phyloP scores from a whole-genome alignment of 1,140 invertebrate species.

The Platyura marginata region DNA sequence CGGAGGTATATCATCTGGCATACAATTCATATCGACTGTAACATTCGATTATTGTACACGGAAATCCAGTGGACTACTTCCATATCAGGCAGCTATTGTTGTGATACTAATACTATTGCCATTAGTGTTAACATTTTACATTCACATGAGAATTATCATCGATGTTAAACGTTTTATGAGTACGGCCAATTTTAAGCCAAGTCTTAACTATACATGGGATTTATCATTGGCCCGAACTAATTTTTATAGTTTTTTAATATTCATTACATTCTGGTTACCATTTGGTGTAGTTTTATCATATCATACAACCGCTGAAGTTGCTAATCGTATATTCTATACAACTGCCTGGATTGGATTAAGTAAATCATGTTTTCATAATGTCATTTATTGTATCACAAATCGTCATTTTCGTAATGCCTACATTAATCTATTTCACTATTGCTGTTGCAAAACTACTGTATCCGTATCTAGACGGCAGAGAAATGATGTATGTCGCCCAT shows the following conservation, averaged over 20 bases:
- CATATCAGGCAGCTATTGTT: constrained; percentile 31
- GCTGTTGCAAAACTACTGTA: constrained; percentile 63
- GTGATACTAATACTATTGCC: constrained; percentile 35
- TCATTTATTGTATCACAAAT: constrained; percentile 45
- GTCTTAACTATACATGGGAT: constrained; percentile 40
- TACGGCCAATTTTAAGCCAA: constrained; percentile 37
- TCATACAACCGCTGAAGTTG: constrained; percentile 23
- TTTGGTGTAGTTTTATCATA: constrained; percentile 30
- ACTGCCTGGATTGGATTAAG: constrained; percentile 45
- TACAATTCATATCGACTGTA: constrained; percentile 33
- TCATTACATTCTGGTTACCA: constrained; percentile 47
- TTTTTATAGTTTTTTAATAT: constrained; percentile 40
- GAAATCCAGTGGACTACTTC: constrained; percentile 17
- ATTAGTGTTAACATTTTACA: constrained; percentile 26
- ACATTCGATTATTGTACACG: constrained; percentile 45
- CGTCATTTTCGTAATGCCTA: constrained; percentile 55
- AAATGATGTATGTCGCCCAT: constrained; percentile 26
- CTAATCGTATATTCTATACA: constrained; percentile 36
- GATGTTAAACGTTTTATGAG: constrained; percentile 10
- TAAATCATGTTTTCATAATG: constrained; percentile 46
- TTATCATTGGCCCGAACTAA: constrained; percentile 42
- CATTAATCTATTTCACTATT: constrained; percentile 61
- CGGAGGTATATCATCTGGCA: constrained; percentile 26
- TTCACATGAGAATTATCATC: constrained; percentile 26
- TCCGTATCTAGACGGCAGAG: constrained; percentile 42